Evolutionary conservation across 2,888 invertebrate genomes (phyloP).

Genomic region (Odontomyia ornata): DNA sequence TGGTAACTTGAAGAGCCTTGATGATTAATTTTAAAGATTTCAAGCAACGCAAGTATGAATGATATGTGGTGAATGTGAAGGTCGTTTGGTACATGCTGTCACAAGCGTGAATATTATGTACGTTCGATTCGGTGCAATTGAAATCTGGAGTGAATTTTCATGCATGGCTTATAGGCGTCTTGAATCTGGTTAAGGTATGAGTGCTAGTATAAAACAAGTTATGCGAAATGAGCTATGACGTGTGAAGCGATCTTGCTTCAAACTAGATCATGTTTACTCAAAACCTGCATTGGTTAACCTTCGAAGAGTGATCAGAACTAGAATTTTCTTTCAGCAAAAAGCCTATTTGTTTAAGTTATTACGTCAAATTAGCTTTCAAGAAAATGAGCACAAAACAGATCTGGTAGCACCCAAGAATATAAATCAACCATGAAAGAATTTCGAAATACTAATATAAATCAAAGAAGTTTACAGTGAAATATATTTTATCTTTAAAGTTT

Average conservation of each 20-base stretch:
- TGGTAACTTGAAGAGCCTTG: not conserved
- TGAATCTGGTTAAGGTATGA: not conserved
- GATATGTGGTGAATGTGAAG: conserved; percentile 36
- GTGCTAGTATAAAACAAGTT: not conserved
- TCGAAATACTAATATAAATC: no score
- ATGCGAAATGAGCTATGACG: not conserved
- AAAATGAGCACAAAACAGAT: no score
- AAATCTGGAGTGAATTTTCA: conserved; percentile 7
- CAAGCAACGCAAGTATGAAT: not conserved
- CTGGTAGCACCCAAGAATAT: no score
- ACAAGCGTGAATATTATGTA: not conserved
- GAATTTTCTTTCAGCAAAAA: not conserved
- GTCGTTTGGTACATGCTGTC: conserved; percentile 19
- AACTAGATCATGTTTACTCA: conserved; percentile 2
- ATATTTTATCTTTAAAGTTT: no score
- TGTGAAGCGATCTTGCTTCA: not conserved
- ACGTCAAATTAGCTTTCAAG: no score
- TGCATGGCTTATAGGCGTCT: not conserved
- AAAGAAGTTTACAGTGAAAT: no score
- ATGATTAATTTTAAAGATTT: not conserved
- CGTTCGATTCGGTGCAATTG: not conserved
- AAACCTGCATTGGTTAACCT: conserved; percentile 14
- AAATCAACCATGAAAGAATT: no score
- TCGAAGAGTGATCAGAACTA: conserved; percentile 4
- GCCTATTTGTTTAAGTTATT: no score